These are phyloP conservation scores for Pissodes strobi DNA, from an alignment of 1,140 invertebrate species.

Conservation along the genomic window DNA sequence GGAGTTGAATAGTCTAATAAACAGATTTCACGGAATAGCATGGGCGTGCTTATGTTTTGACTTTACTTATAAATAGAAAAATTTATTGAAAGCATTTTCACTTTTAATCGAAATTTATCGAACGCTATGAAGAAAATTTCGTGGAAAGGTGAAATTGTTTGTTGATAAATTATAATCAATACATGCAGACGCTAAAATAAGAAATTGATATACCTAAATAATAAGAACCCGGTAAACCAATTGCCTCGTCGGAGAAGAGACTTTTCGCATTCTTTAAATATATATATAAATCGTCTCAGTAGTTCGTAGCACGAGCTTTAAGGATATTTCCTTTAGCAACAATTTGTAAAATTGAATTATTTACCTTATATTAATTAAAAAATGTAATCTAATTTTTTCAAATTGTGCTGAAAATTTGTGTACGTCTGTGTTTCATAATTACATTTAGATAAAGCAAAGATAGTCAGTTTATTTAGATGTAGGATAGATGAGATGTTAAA, in stretches of 20 bases:
- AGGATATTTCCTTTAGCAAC: too few relatives aligned
- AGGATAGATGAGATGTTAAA: not conserved
- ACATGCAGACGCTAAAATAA: not conserved
- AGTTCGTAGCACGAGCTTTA: too few relatives aligned
- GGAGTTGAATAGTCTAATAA: not conserved
- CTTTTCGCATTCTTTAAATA: not conserved
- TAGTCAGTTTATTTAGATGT: slow-evolving; percentile 1
- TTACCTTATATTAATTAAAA: not conserved
- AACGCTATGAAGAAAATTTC: not conserved
- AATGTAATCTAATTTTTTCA: not conserved
- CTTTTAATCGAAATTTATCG: not conserved
- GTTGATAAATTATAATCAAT: not conserved
- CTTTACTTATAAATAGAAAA: not conserved
- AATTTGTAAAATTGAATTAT: not conserved
- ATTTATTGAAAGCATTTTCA: not conserved
- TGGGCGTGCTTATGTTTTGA: not conserved
- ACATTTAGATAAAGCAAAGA: not conserved
- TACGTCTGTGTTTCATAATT: not conserved
- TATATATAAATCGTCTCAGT: too few relatives aligned
- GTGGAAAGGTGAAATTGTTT: not conserved
- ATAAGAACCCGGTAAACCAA: too few relatives aligned
- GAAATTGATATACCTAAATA: too few relatives aligned
- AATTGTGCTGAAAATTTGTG: not conserved
- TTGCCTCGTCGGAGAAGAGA: not conserved
- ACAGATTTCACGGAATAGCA: not conserved